Evolutionary conservation across 1,140 invertebrate genomes (phyloP), one percentile per base, ranked within the genome.

Genomic region (Halyomorpha halys): DNA sequence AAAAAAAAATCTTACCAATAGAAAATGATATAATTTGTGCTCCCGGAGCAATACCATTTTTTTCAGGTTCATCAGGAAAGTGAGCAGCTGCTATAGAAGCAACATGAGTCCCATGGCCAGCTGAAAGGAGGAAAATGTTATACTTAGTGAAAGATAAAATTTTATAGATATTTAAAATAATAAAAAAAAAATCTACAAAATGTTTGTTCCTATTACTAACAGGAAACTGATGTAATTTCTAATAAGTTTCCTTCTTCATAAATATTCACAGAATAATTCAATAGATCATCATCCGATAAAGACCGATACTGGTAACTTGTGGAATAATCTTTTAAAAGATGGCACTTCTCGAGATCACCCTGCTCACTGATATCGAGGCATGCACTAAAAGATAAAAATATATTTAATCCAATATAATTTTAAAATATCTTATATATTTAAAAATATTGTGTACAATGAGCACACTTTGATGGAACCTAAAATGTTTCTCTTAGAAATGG

Each of bases 101-200:
- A 16, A 99, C 97, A 74, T 99, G 96, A 1, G 94, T 97, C 18
- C 94, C 96, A 77, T 99, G 96, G 59, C 87, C 85, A 25, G 91
- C 91, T 94, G 72, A 63, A 47, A 59, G 34, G 21, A 44, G 23
- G 30, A 66, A 44, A 56, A 56, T 6, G 21, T 56, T 3, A n/a
- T n/a, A n/a, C n/a, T n/a, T 23, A 4, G 15, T 21, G 6, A 59
- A 27, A 27, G 13, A 59, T 8, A 19, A 49, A 49, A 49, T 49
- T 49, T 5, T 59, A 27, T 59, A 11, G 15, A 23, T 14, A 21
- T 1, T 30, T 30, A 21, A 18, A 23, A 23, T 14, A 21, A 14
- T n/a, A 59, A 59, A 21, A 1, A 60, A 3, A 60, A n/a, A 9
- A 9, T 8, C n/a, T n/a, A n/a, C n/a, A 44, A 60, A 60, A 60